Conservation (phyloP, 2,113 vertebrate species). For the Cardinalis cardinalis region DNA sequence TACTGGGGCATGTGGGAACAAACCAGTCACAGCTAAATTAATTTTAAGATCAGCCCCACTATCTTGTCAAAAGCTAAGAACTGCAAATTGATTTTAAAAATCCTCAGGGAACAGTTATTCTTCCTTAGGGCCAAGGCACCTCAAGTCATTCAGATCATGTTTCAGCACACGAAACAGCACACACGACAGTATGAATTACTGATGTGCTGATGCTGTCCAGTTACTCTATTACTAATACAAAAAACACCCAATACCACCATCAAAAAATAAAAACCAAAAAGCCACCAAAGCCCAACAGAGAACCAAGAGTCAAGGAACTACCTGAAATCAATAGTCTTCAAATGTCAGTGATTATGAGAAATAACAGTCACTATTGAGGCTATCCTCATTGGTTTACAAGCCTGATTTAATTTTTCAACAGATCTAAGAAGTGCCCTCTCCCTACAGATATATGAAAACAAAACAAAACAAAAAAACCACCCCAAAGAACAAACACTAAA, state of each 20-base stretch:
- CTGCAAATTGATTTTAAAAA: neutral
- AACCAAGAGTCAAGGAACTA: neutral
- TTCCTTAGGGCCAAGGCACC: neutral
- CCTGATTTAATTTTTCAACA: neutral
- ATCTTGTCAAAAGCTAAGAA: neutral
- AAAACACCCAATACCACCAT: neutral
- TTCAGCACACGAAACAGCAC: neutral
- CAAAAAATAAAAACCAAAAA: neutral
- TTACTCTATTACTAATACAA: neutral
- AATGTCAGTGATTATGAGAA: neutral
- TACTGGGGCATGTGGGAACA: neutral
- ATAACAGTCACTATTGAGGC: neutral
- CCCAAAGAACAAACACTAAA: neutral
- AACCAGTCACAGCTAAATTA: neutral
- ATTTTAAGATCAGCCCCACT: neutral
- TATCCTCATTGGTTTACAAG: neutral
- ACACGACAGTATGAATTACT: fast-evolving
- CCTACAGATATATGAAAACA: neutral
- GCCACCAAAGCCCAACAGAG: neutral
- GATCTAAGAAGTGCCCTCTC: neutral
- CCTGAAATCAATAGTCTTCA: neutral
- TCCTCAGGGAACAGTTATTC: neutral
- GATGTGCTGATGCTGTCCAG: neutral
- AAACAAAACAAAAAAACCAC: neutral
- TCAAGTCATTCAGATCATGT: neutral